phyloP scores from a whole-genome alignment of 2,888 invertebrate genomes.

The Netelia fuscicornis region DNA sequence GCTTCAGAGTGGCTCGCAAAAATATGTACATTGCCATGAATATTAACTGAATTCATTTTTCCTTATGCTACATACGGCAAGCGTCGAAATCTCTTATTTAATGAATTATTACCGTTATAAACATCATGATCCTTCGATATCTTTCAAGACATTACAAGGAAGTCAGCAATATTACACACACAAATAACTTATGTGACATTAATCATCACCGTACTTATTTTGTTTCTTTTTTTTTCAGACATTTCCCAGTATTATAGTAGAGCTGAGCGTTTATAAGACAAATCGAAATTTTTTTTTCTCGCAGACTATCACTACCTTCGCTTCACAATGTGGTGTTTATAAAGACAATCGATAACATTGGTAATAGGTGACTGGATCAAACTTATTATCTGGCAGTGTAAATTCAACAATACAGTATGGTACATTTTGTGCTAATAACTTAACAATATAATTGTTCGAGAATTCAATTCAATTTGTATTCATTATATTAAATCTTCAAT shows the following conservation, averaged over 20 bases:
- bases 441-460: constrained; percentile 1
- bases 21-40: constrained; percentile 66
- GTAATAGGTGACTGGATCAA: constrained; percentile 42
- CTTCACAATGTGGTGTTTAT: background rate
- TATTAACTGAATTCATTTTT: constrained; percentile 41
- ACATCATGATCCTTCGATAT: constrained; percentile 51
- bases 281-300: constrained; percentile 8
- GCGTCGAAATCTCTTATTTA: constrained; percentile 50
- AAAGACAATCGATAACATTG: constrained; percentile 29
- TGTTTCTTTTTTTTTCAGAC: background rate
- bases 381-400: constrained; percentile 70
- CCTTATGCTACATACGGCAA: constrained; percentile 45
- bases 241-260: constrained; percentile 29
- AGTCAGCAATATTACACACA: constrained; percentile 61
- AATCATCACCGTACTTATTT: constrained; percentile 40
- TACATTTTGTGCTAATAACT: constrained; percentile 51
- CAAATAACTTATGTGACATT: constrained; percentile 48
- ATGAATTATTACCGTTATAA: constrained; percentile 55
- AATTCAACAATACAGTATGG: constrained; percentile 66
- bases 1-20: constrained; percentile 54
- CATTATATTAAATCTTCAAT: background rate
- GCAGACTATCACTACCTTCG: constrained; percentile 8
- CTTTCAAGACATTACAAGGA: constrained; percentile 51
- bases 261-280: constrained; percentile 34
- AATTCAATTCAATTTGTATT: background rate